Base-by-base conservation (phyloP, 2,113 vertebrate genomes). In the Leptobrachium leishanense region DNA sequence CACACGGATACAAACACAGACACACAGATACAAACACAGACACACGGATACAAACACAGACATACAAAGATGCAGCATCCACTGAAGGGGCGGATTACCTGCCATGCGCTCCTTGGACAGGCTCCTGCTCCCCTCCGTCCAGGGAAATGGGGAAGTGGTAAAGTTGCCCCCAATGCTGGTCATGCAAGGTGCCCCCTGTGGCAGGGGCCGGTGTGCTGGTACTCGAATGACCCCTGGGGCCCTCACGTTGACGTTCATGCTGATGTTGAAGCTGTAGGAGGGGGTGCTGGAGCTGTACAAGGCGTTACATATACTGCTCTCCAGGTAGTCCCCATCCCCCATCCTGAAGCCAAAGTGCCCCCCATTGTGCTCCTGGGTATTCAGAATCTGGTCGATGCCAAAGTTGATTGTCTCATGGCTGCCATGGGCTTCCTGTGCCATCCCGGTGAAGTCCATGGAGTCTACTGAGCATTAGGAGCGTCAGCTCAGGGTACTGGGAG, bases 381-480 rank as follows among this genome's bases (percentile, higher is more conserved):
- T 95, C 77, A 97, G 89, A 85, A 98, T 97, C 89, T 96, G 96
- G 79, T 97, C 96, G 81, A 97, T 97, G 57, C 96, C 95, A 82
- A 97, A 97, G 87, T 94, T 94, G 88, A 95, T 96, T 84, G 95
- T 94, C 63, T 96, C 94, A 81, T 95, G 95, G 82, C 93, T 92
- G 81, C 90, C 90, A 75, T 91, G 91, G 88, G 90, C 89, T 89
- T 91, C 93, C 91, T 91, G 84, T n/a, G n/a, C n/a, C n/a, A n/a
- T n/a, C n/a, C n/a, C n/a, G n/a, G n/a, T n/a, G n/a, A n/a, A 2
- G 50, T 54, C 6, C 6, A 8, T 6, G 50, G 50, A 54, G 50
- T 54, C 6, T n/a, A 54, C 91, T 91, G 84, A 13, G 55, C 13
- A 12, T 2, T 59, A 2, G 6, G 55, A 59, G 55, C 2, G 55